phyloP scores from a whole-genome alignment of 2,797 vertebrate genomes.

The Leontopithecus rosalia region DNA sequence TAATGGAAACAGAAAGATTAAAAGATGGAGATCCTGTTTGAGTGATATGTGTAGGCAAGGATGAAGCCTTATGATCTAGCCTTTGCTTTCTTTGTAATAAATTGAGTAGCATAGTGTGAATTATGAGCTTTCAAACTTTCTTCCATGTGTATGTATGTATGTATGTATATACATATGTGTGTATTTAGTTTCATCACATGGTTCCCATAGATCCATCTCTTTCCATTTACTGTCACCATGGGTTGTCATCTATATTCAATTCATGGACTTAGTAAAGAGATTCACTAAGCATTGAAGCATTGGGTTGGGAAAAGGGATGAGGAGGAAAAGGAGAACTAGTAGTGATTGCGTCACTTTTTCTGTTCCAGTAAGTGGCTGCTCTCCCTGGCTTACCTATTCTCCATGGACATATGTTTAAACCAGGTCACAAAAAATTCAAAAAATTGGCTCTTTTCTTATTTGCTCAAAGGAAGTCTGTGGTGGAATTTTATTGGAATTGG shows the following conservation, averaged over 20 bases:
- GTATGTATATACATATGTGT: neutral
- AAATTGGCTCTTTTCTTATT: neutral
- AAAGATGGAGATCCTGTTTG: neutral
- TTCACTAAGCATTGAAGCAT: neutral
- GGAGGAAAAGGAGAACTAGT: neutral
- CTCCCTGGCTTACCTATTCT: neutral
- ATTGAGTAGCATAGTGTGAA: neutral
- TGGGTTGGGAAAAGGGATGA: fast-evolving
- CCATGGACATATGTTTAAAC: neutral
- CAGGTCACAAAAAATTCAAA: neutral
- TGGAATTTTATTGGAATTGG: neutral
- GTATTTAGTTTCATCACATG: neutral
- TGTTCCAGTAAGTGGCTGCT: fast-evolving
- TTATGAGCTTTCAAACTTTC: neutral
- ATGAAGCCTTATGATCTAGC: neutral
- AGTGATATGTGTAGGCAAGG: neutral
- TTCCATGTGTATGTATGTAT: neutral
- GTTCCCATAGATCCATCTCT: neutral
- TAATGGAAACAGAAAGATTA: neutral
- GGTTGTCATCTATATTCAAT: neutral
- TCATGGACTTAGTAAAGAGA: neutral
- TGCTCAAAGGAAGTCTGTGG: neutral
- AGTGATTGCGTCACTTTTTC: neutral
- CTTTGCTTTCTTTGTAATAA: neutral
- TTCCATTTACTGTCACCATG: neutral